Conservation (phyloP, 1,140 invertebrate species). For the Euglossa dilemma region DNA sequence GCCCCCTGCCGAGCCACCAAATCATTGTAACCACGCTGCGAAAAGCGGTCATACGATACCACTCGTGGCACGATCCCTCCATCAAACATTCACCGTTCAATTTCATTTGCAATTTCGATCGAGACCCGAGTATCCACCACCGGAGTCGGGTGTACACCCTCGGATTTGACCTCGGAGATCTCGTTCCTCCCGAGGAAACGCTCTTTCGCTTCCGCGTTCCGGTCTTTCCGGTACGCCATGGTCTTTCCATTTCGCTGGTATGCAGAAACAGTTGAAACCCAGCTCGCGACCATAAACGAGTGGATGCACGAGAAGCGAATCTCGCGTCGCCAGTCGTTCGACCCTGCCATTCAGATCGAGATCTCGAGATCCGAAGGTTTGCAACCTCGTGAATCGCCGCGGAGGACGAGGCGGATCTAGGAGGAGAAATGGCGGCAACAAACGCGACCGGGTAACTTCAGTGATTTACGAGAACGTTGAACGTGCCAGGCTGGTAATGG, state of each 20-base stretch:
- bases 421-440: constrained; percentile 55
- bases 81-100: constrained; percentile 35
- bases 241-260: background rate
- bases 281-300: background rate
- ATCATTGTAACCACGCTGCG: background rate
- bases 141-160: background rate
- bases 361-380: background rate
- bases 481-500: constrained; percentile 72
- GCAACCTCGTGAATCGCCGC: background rate
- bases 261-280: too few species aligned
- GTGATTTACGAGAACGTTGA: constrained; percentile 71
- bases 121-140: background rate
- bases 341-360: background rate
- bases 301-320: too few species aligned
- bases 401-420: background rate
- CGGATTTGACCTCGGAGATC: background rate
- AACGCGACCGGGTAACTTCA: constrained; percentile 51
- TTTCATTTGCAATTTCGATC: constrained; percentile 36
- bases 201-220: background rate
- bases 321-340: background rate
- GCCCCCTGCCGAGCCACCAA: background rate
- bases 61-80: background rate
- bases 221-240: background rate
- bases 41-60: background rate
- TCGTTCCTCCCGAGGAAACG: background rate